Conservation (phyloP, 2,888 invertebrate species). For the Ormyrus rosae region DNA sequence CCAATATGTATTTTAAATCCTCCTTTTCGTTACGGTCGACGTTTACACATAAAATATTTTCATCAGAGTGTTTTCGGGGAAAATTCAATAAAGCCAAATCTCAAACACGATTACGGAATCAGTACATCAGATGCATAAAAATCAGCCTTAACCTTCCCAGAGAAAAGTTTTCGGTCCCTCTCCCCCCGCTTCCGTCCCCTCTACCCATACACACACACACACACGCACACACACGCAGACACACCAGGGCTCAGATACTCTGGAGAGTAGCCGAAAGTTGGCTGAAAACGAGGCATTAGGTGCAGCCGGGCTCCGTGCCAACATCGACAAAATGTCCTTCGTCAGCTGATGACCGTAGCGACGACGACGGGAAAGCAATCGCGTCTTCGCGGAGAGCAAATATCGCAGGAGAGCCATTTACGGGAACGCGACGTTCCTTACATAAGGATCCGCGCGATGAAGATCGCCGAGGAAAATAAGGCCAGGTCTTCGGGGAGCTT, state of each 20-base stretch:
- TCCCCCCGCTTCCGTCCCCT: background rate
- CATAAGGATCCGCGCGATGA: conserved; percentile 21
- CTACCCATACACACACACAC: background rate
- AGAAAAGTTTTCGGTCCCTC: conserved; percentile 39
- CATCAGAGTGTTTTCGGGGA: conserved; percentile 11
- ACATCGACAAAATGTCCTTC: conserved; percentile 49
- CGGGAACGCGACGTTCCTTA: conserved; percentile 2
- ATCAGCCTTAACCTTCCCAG: conserved; percentile 49
- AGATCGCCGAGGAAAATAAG: no score
- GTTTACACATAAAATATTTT: conserved; percentile 42
- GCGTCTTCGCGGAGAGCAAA: conserved; percentile 24
- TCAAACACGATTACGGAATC: conserved; percentile 47
- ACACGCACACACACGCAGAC: no score
- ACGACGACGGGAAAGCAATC: conserved; percentile 42
- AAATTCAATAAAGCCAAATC: conserved; percentile 49
- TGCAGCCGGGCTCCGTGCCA: conserved; percentile 50
- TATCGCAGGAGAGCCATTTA: conserved; percentile 23
- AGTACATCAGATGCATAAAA: conserved; percentile 53
- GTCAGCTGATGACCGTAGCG: conserved; percentile 55
- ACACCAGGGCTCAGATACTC: no score
- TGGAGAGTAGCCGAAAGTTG: conserved; percentile 38
- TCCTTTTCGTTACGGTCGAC: background rate
- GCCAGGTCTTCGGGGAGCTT: no score
- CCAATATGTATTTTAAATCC: background rate
- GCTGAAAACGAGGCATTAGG: conserved; percentile 48